Base-by-base conservation (phyloP, 2,797 vertebrate genomes). In the Rhynchotus rufescens region DNA sequence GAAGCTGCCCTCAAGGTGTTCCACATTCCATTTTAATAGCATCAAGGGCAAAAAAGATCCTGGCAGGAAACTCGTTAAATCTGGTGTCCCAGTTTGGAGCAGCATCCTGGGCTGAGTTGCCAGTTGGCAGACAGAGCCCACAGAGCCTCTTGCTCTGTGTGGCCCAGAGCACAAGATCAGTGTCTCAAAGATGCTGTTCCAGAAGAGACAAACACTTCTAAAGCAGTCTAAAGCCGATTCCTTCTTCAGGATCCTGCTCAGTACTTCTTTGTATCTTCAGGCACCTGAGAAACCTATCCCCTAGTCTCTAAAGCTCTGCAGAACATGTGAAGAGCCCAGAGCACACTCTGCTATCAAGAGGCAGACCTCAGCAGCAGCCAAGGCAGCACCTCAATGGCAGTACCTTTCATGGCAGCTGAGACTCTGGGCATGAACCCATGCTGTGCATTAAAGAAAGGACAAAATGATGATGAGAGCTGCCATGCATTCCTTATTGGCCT, bases 101-200 rank as follows among this genome's bases (percentile, higher is more conserved):
- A 56, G 1, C 38, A 54, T 49, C 60, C 54, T 78, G 42, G 36
- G 66, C 65, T 49, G 30, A 56, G 54, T n/a, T 56, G 45, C 21
- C 34, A 34, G 47, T 26, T 34, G 36, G 28, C 32, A 32, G 3
- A 4, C 25, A 36, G 65, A 61, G 25, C 13, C 59, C 15, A 3
- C 3, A 1, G 30, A 36, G 52, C 19, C n/a, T 76, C 68, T 26
- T 4, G 3, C 12, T 66, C 38, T 12, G 59, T 0, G 0, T 4
- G 26, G 34, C 34, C 57, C 42, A 77, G 52, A 71, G 32, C 1
- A 1, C 6, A 9, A 45, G 36, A 30, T 11, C 36, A 49, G 36
- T 10, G 30, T 49, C 86, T 82, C 13, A 1, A 12, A 77, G 38
- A 36, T 15, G n/a, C 30, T 62, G 59, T 73, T 74, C 7, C 22